Conservation (phyloP, 2,888 invertebrate genomes). For the Drosophila sordidula region DNA sequence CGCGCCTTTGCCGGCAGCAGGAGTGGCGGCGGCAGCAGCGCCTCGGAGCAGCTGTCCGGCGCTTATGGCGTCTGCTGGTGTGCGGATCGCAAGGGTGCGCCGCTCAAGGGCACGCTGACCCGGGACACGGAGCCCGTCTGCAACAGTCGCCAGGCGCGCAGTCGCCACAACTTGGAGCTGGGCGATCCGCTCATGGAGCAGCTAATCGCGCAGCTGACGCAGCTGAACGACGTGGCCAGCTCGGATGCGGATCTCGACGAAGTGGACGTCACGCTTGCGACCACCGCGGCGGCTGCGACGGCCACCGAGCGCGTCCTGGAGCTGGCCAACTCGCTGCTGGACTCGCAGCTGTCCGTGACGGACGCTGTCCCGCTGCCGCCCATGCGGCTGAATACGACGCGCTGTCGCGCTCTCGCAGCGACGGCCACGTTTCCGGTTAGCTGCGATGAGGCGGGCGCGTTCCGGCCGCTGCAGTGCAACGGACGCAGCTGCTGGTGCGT, state of each 20-base stretch:
- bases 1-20: slow-evolving; percentile 60
- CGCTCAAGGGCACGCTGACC: slow-evolving; percentile 91
- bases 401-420: slow-evolving; percentile 86
- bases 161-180: slow-evolving; percentile 83
- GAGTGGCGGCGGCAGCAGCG: background rate
- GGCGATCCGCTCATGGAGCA: slow-evolving; percentile 88
- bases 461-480: slow-evolving; percentile 91
- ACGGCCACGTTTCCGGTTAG: slow-evolving; percentile 85
- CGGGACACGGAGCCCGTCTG: slow-evolving; percentile 91
- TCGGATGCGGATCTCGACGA: slow-evolving; percentile 62
- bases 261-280: slow-evolving; percentile 41
- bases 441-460: slow-evolving; percentile 90
- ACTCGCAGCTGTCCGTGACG: slow-evolving; percentile 84
- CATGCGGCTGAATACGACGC: slow-evolving; percentile 78
- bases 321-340: slow-evolving; percentile 79
- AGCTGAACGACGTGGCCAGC: slow-evolving; percentile 85
- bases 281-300: slow-evolving; percentile 29
- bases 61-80: slow-evolving; percentile 93
- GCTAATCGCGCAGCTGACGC: slow-evolving; percentile 89
- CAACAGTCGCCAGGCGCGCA: slow-evolving; percentile 92
- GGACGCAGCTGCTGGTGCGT: slow-evolving; percentile 92
- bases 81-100: slow-evolving; percentile 92
- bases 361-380: slow-evolving; percentile 57
- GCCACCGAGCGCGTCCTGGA: slow-evolving; percentile 80
- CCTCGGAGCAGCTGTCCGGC: slow-evolving; percentile 28